Evolutionary conservation across 2,888 invertebrate species (phyloP), one percentile per base, ranked within the genome.

Genomic region (Xanthia togata): DNA sequence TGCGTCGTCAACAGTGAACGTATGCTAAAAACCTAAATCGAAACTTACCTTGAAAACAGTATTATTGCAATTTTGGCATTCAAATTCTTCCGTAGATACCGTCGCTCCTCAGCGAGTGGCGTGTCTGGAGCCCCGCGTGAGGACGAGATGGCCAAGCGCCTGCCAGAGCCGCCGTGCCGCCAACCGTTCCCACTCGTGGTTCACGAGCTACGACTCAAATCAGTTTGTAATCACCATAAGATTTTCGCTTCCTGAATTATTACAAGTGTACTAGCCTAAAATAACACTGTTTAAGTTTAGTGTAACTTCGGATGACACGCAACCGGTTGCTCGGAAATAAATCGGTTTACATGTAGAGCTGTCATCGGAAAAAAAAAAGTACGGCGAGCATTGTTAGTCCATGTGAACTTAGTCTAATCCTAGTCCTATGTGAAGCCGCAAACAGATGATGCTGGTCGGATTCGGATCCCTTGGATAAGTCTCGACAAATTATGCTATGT

Each of bases 111-210:
- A 0, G 88, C 89, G 9, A 92, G 91, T 68, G 71, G 62, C 23
- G 77, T 38, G 47, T 6, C 85, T 5, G 85, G 38, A 17, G 75
- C 50, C 81, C 55, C 79, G 14, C 68, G 83, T 4, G 47, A 26
- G 41, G 41, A 44, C 6, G 62, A 63, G 44, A 17, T 78, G 4
- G 70, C 83, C 17, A 6, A 88, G 20, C 87, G 83, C 23, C 81
- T 79, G 23, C 75, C 89, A 5, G 85, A 92, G 4, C 89, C 91
- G 50, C 89, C 92, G 2, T 96, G 96, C 88, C 95, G 96, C 63
- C 94, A 91, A 47, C 96, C 95, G 77, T 96, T 95, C 91, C 96
- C 96, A 0, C 91, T 96, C 59, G 93, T 91, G 9, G 94, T 96
- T 0, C 94, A 95, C 89, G 96, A 96, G 17, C 87, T 96, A n/a